Evolutionary conservation across 2,113 vertebrate species (phyloP).

Genomic region (Pygoscelis adeliae): DNA sequence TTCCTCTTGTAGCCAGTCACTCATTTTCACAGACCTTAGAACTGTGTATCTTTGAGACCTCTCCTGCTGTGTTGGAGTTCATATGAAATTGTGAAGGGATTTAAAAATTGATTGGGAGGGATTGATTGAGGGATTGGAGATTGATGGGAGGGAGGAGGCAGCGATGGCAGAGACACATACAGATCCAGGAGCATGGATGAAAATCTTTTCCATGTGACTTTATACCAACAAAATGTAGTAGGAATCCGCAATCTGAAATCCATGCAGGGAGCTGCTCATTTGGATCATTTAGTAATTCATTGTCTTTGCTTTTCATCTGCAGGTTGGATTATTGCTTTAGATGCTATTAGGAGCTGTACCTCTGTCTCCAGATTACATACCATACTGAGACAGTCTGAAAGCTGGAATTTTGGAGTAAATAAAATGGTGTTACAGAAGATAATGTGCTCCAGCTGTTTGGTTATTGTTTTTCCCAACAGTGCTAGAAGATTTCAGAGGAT

Average conservation of each 20-base stretch:
- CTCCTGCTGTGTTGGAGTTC: background rate
- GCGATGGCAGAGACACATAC: background rate
- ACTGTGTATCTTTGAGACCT: background rate
- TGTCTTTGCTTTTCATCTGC: background rate
- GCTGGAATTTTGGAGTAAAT: background rate
- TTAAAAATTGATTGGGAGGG: background rate
- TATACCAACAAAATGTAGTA: background rate
- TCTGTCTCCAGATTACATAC: background rate
- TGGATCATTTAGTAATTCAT: background rate
- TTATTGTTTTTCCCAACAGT: slow-evolving; percentile 19
- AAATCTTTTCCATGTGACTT: background rate
- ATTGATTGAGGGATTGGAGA: background rate
- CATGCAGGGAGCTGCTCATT: background rate
- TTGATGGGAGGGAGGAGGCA: background rate
- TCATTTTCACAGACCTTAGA: background rate
- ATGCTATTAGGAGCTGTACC: background rate
- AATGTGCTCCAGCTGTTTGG: slow-evolving; percentile 22
- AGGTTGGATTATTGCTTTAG: background rate
- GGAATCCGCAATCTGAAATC: background rate
- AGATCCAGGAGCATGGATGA: background rate
- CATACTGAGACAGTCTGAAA: background rate
- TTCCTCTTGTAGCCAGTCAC: background rate
- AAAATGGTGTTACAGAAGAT: background rate
- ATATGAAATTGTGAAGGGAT: background rate
- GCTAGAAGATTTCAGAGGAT: slow-evolving; percentile 16